Percentiles rank a stretch among this genome's conserved stretches.
phyloP scores from a whole-genome alignment of 2,888 invertebrate species.

The Athalia cordata region DNA sequence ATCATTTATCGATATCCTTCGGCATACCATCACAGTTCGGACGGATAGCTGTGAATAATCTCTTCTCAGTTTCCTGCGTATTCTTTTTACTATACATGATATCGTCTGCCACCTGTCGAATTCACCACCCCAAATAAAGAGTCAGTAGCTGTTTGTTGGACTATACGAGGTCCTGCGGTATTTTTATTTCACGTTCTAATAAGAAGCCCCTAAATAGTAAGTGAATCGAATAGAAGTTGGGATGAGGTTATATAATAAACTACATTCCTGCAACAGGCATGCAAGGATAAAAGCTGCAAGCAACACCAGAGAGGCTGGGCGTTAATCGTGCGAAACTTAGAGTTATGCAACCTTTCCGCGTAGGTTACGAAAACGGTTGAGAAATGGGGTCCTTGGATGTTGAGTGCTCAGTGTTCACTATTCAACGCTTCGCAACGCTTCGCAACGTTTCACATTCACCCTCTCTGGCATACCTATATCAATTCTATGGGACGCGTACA shows the following conservation, averaged over 20 bases:
- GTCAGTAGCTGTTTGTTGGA: too few species aligned
- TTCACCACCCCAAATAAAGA: too few species aligned
- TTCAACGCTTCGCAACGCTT: too few species aligned
- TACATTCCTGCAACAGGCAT: too few species aligned
- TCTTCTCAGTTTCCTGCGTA: neutral
- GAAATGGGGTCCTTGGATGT: slow-evolving; percentile 25
- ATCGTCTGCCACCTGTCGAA: slow-evolving; percentile 39
- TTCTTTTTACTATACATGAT: neutral
- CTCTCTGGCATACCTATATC: slow-evolving; percentile 23
- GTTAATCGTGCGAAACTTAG: neutral
- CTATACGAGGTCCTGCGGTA: too few species aligned
- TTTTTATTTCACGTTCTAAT: too few species aligned
- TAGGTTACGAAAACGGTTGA: slow-evolving; percentile 25
- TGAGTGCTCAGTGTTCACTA: slow-evolving; percentile 21
- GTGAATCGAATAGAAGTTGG: too few species aligned
- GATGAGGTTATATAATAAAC: too few species aligned
- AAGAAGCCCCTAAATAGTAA: too few species aligned
- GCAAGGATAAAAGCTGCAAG: too few species aligned
- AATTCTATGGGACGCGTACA: slow-evolving; percentile 50
- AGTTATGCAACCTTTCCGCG: neutral
- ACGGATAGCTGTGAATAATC: neutral
- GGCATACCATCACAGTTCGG: neutral
- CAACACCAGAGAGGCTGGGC: neutral
- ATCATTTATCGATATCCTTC: neutral
- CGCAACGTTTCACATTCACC: neutral